Evolutionary conservation across 2,797 vertebrate species (phyloP).

Genomic region (Poeciliopsis turneri): DNA sequence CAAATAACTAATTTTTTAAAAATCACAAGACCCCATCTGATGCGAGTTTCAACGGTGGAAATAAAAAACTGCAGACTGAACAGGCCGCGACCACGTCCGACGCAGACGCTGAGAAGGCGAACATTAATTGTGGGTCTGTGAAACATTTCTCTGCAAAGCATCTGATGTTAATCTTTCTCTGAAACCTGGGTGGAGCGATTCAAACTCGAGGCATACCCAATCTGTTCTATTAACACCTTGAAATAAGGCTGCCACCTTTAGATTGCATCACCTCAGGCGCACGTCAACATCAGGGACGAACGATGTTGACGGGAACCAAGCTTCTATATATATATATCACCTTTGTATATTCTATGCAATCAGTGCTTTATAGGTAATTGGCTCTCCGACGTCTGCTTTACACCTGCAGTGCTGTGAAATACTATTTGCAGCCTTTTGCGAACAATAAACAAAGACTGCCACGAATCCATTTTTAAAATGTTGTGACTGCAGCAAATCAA

Average conservation of each 20-base stretch:
- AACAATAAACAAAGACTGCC: neutral
- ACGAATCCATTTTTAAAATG: neutral
- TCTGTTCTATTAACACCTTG: slow-evolving; percentile 2
- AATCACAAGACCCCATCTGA: neutral
- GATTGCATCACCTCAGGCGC: neutral
- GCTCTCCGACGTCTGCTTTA: neutral
- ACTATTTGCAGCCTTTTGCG: neutral
- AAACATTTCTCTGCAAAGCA: neutral
- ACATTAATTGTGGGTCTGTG: neutral
- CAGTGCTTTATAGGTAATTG: neutral
- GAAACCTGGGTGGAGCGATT: neutral
- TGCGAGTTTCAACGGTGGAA: neutral
- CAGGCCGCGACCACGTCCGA: neutral
- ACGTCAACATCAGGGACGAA: neutral
- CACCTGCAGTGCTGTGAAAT: neutral
- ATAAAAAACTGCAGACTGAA: neutral
- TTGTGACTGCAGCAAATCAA: neutral
- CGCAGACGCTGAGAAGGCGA: neutral
- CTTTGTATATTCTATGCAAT: neutral
- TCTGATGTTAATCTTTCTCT: neutral
- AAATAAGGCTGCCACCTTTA: slow-evolving; percentile 1
- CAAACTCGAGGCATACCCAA: neutral
- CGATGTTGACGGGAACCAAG: neutral
- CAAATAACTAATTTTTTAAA: neutral
- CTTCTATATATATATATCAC: slow-evolving; percentile 1